phyloP scores from a whole-genome alignment of 1,140 invertebrate species.

The Drosophila tristis region DNA sequence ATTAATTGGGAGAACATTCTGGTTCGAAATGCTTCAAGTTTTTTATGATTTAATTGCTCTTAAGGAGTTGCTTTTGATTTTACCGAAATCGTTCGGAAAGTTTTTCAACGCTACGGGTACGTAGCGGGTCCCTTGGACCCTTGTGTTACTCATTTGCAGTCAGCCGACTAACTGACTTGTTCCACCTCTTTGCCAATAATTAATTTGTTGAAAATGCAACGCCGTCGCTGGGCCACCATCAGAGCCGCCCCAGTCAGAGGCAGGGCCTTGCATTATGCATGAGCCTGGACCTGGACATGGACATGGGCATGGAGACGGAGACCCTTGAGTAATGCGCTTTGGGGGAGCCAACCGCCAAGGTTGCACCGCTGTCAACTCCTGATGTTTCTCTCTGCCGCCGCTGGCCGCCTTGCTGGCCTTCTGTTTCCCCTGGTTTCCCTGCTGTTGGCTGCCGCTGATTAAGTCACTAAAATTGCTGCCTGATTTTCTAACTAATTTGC shows the following conservation, averaged over 20 bases:
- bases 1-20: too few species aligned
- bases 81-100: too few species aligned
- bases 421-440: neutral
- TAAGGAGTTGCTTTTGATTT: too few species aligned
- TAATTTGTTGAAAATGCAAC: conserved; percentile 81
- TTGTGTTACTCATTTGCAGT: conserved; percentile 10
- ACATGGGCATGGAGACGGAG: conserved; percentile 4
- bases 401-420: neutral
- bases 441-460: conserved; percentile 51
- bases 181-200: conserved; percentile 77
- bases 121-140: too few species aligned
- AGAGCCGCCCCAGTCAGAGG: conserved; percentile 47
- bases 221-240: conserved; percentile 67
- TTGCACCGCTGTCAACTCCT: conserved; percentile 39
- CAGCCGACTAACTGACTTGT: conserved; percentile 51
- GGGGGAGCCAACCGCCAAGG: conserved; percentile 71
- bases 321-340: conserved; percentile 66
- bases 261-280: conserved; percentile 73
- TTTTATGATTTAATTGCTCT: too few species aligned
- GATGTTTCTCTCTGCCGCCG: conserved; percentile 4
- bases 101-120: too few species aligned
- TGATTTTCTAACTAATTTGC: conserved; percentile 77
- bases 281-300: conserved; percentile 39
- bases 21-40: too few species aligned
- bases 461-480: conserved; percentile 65